These are phyloP conservation scores for Lampropteryx suffumata DNA, from an alignment of 2,888 invertebrate species.

Conservation along the genomic window DNA sequence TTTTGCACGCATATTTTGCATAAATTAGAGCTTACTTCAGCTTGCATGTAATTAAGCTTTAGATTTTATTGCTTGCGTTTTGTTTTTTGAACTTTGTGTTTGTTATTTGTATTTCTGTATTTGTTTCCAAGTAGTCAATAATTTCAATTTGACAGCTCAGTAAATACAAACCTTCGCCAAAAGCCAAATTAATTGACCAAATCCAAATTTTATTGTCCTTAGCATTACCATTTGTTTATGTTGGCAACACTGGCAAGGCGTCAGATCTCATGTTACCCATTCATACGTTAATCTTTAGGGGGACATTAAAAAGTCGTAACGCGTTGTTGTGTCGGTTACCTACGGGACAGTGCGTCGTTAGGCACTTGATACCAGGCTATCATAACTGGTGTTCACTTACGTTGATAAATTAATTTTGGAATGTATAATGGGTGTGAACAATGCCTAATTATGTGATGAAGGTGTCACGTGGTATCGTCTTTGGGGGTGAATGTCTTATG, in stretches of 20 bases:
- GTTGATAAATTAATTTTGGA: conserved; percentile 34
- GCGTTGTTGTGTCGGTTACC: conserved; percentile 46
- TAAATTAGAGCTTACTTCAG: neutral
- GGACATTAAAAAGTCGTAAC: conserved; percentile 78
- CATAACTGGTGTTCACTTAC: conserved; percentile 52
- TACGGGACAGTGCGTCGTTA: conserved; percentile 80
- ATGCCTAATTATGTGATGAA: conserved; percentile 25
- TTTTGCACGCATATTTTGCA: conserved; percentile 10
- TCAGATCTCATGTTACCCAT: conserved; percentile 73
- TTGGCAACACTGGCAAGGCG: conserved; percentile 59
- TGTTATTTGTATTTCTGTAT: too few relatives aligned
- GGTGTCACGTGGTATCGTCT: conserved; percentile 17
- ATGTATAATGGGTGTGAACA: conserved; percentile 31
- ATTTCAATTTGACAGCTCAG: conserved; percentile 2
- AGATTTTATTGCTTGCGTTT: neutral
- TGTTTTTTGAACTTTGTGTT: too few relatives aligned
- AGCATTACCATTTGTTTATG: conserved; percentile 68
- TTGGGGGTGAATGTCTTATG: conserved; percentile 11
- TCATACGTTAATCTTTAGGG: conserved; percentile 74
- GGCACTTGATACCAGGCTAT: conserved; percentile 74
- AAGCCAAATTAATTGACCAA: conserved; percentile 42
- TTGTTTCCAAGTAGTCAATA: too few relatives aligned
- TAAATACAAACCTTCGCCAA: conserved; percentile 5
- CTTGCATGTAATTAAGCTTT: conserved; percentile 6
- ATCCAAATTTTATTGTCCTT: conserved; percentile 69